phyloP scores from a whole-genome alignment of 2,797 vertebrate genomes.

The Iguana delicatissima region DNA sequence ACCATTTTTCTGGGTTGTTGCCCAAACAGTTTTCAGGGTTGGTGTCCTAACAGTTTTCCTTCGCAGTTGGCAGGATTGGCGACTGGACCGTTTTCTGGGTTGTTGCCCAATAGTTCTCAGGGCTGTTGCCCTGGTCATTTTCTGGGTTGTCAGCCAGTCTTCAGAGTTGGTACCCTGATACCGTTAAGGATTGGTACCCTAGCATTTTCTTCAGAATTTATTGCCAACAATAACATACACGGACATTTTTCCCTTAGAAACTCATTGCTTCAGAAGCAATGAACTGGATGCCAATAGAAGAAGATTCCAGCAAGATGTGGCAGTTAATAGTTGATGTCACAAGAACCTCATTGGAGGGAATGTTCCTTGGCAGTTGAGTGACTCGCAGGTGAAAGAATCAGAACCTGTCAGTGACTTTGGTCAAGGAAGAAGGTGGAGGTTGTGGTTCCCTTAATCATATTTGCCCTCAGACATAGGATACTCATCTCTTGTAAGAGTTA shows the following conservation, averaged over 20 bases:
- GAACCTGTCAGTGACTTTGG: not conserved
- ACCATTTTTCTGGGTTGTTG: no score
- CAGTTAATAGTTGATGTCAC: conserved; percentile 28
- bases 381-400: not conserved
- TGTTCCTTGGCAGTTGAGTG: conserved; percentile 35
- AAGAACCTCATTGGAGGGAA: not conserved
- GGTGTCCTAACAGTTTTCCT: no score
- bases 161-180: no score
- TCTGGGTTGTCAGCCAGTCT: no score
- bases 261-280: not conserved
- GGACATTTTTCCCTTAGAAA: not conserved
- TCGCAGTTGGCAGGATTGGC: no score
- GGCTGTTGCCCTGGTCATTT: no score
- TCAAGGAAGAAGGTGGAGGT: not conserved
- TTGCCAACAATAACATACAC: not conserved
- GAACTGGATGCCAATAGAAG: not conserved
- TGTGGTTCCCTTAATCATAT: not conserved
- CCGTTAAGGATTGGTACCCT: no score
- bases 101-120: no score
- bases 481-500: not conserved
- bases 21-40: no score
- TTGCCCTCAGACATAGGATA: not conserved
- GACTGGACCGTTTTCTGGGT: no score
- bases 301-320: conserved; percentile 17
- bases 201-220: no score